Conservation (phyloP, 2,113 vertebrate species). For the Lamprotornis superbus region DNA sequence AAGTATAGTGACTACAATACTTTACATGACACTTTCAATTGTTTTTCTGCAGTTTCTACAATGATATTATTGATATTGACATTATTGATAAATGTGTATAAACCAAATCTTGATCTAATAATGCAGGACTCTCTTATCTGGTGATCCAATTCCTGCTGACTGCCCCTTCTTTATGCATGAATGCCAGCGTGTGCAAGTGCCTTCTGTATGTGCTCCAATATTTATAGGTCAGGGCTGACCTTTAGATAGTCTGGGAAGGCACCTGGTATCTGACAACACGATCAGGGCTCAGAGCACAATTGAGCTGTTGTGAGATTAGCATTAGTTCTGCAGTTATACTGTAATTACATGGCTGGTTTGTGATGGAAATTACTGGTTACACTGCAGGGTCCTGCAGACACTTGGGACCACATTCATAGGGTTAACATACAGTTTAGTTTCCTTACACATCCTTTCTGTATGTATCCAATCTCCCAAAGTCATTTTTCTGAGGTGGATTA, state of each 20-base stretch:
- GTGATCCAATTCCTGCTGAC: background rate
- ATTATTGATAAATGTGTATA: background rate
- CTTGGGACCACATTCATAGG: background rate
- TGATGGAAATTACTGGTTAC: background rate
- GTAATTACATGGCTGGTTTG: slow-evolving; percentile 13
- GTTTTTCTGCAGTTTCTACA: background rate
- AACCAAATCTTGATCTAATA: background rate
- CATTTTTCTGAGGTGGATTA: background rate
- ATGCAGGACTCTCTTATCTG: background rate
- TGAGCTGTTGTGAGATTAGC: background rate
- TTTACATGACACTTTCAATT: background rate
- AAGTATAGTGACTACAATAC: background rate
- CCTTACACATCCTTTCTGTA: background rate
- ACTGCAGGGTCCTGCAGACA: background rate
- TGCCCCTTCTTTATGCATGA: background rate
- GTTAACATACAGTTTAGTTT: background rate
- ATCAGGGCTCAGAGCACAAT: background rate
- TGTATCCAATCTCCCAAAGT: background rate
- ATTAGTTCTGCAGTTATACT: background rate
- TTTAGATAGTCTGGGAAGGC: background rate
- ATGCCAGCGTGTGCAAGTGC: rapidly evolving
- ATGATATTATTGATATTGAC: background rate
- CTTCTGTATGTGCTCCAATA: rapidly evolving
- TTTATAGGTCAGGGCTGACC: background rate
- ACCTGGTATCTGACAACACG: background rate